Conservation (phyloP, 2,888 invertebrate species). For the Rhyacophila evoluta region DNA sequence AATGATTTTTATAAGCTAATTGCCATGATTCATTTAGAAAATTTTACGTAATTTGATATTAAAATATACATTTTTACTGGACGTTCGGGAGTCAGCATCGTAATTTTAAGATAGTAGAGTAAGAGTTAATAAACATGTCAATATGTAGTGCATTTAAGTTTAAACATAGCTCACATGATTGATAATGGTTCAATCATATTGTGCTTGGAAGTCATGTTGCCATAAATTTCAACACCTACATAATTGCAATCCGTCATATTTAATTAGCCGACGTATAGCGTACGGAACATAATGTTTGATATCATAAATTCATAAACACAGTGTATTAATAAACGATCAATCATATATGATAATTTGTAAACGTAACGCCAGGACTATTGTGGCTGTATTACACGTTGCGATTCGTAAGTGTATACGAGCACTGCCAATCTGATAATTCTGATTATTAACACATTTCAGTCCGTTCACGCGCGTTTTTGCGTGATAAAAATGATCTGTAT, state of each 20-base stretch:
- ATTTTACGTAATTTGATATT: too few species aligned
- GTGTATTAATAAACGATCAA: background rate
- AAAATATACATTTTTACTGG: too few species aligned
- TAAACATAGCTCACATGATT: background rate
- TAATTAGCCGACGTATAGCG: background rate
- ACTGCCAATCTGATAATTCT: too few species aligned
- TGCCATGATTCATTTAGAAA: too few species aligned
- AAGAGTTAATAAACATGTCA: background rate
- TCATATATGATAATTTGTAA: slow-evolving; percentile 5
- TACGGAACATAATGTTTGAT: background rate
- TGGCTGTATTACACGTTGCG: background rate
- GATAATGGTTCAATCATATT: background rate
- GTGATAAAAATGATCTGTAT: too few species aligned
- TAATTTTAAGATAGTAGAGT: too few species aligned
- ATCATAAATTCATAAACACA: slow-evolving; percentile 12
- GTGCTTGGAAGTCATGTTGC: background rate
- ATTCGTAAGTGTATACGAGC: too few species aligned
- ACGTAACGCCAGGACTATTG: background rate
- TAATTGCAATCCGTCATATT: slow-evolving; percentile 16
- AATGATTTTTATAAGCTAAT: too few species aligned
- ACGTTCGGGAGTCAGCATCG: too few species aligned
- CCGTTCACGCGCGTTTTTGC: too few species aligned
- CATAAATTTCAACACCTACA: background rate
- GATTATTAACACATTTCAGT: too few species aligned
- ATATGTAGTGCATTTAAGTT: background rate